A percentile compares a stretch with the other conserved stretches of the same genome.
phyloP scores from a whole-genome alignment of 2,888 invertebrate genomes.

The Bhutanitis thaidina region DNA sequence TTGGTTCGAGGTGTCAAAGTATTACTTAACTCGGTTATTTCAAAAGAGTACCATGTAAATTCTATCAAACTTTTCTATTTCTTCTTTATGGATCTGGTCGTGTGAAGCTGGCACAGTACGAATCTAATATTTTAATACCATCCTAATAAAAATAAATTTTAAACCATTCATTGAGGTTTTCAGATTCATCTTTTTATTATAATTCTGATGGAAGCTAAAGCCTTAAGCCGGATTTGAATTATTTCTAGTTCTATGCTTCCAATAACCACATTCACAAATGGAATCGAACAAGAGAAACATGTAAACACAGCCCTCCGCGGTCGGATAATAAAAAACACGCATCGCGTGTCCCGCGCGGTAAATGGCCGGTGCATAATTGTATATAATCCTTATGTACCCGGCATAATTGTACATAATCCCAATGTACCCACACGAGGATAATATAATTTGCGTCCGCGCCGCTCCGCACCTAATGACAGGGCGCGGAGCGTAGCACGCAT shows the following conservation, averaged over 20 bases:
- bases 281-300: constrained; percentile 1
- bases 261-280: constrained; percentile 4
- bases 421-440: constrained; percentile 52
- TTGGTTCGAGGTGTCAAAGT: too few species aligned
- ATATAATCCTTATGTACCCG: constrained; percentile 64
- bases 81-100: too few species aligned
- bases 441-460: constrained; percentile 69
- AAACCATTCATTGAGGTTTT: too few species aligned
- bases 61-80: too few species aligned
- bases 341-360: constrained; percentile 55
- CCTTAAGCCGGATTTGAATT: not conserved
- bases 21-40: too few species aligned
- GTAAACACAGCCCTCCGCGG: constrained; percentile 5
- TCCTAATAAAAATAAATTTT: too few species aligned
- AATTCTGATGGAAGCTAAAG: not conserved
- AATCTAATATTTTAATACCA: too few species aligned
- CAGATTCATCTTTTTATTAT: too few species aligned
- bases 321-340: constrained; percentile 26
- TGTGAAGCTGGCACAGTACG: too few species aligned
- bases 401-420: constrained; percentile 72
- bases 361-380: constrained; percentile 60
- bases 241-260: not conserved
- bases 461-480: constrained; percentile 62
- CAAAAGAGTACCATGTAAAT: too few species aligned
- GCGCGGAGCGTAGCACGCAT: constrained; percentile 62